A percentile compares a stretch with the other conserved stretches of the same genome.
Conservation (phyloP, 2,797 vertebrate genomes). For the Corythornis leucogaster region DNA sequence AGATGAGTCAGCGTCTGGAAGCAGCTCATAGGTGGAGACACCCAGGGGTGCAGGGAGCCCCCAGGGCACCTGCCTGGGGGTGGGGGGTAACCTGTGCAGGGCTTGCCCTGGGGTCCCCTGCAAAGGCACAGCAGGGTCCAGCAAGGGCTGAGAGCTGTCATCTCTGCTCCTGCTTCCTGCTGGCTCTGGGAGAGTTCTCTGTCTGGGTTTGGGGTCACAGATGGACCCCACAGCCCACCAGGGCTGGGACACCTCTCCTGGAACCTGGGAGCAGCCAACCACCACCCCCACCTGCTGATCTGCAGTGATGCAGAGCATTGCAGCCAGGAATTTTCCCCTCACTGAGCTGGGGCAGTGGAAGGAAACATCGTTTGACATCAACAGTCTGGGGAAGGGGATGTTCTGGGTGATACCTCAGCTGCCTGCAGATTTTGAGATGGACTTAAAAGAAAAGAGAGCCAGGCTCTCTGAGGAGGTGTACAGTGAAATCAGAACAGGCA, state of each 20-base stretch:
- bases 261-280: background rate
- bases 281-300: fast-evolving
- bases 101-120: background rate
- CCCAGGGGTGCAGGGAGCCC: background rate
- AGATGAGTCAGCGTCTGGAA: conserved; percentile 30
- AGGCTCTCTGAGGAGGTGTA: background rate
- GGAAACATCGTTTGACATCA: background rate
- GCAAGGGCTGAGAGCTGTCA: fast-evolving
- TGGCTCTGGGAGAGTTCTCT: fast-evolving
- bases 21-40: background rate
- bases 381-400: background rate
- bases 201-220: background rate
- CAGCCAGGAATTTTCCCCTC: background rate
- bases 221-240: background rate
- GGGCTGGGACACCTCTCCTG: background rate
- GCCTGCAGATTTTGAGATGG: background rate
- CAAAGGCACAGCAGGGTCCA: background rate
- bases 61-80: background rate
- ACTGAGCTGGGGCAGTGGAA: background rate
- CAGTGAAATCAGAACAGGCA: background rate
- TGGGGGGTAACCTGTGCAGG: fast-evolving
- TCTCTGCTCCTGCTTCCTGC: background rate
- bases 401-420: background rate
- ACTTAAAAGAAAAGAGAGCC: background rate
- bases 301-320: background rate